Percentiles rank a stretch among this genome's conserved stretches.
phyloP scores from a whole-genome alignment of 2,797 vertebrate species.

The Synanceia verrucosa region DNA sequence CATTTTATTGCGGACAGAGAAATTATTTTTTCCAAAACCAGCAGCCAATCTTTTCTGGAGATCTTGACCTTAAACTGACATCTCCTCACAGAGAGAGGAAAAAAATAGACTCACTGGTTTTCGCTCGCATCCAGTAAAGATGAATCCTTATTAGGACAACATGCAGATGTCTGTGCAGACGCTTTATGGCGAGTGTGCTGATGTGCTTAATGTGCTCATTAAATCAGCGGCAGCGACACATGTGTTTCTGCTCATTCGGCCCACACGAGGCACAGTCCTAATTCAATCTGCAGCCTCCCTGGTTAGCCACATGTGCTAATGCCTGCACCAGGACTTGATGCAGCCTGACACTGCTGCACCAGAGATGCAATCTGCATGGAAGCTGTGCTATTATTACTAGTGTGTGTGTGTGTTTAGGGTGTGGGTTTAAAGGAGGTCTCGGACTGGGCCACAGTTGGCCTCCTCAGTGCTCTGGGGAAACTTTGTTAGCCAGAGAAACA shows the following conservation, averaged over 20 bases:
- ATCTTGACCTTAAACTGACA: slow-evolving; percentile 28
- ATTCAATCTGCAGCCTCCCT: slow-evolving; percentile 75
- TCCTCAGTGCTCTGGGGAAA: slow-evolving; percentile 52
- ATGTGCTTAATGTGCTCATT: slow-evolving; percentile 73
- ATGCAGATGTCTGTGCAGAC: slow-evolving; percentile 58
- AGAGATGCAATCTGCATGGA: slow-evolving; percentile 48
- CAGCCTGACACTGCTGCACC: slow-evolving; percentile 49
- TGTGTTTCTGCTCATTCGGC: slow-evolving; percentile 64
- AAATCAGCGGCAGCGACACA: slow-evolving; percentile 62
- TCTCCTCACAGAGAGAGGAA: background rate
- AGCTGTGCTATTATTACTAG: too few relatives aligned
- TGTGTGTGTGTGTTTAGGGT: background rate
- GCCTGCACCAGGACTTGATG: slow-evolving; percentile 59
- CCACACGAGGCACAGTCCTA: slow-evolving; percentile 60
- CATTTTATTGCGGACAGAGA: accelerated
- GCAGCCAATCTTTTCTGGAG: background rate
- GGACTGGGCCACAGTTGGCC: slow-evolving; percentile 37
- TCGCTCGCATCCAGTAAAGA: slow-evolving; percentile 11
- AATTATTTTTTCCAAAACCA: background rate
- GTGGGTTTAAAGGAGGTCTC: slow-evolving; percentile 13
- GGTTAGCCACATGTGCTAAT: slow-evolving; percentile 75
- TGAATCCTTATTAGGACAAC: slow-evolving; percentile 28
- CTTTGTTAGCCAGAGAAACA: slow-evolving; percentile 57
- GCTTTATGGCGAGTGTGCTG: slow-evolving; percentile 61
- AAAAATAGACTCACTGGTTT: background rate